These are phyloP conservation scores for Drosophila eugracilis DNA, from an alignment of 1,140 invertebrate species.

Conservation along the genomic window DNA sequence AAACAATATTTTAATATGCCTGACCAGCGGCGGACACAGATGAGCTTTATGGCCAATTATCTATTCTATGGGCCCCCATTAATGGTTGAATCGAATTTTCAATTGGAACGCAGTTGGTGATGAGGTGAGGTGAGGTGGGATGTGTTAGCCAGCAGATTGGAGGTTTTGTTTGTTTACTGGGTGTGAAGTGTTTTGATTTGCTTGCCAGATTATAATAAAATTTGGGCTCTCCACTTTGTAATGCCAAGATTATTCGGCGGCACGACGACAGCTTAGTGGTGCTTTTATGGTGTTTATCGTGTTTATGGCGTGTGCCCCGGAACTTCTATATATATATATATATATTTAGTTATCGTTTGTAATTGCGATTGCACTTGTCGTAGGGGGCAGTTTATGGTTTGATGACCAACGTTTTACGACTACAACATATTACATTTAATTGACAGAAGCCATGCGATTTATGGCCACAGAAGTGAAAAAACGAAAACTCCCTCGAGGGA, in stretches of 20 bases:
- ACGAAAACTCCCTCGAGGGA: conserved; percentile 15
- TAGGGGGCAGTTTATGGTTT: conserved; percentile 45
- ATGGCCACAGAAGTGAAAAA: conserved; percentile 36
- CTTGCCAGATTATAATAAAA: conserved; percentile 61
- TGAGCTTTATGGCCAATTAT: conserved; percentile 81
- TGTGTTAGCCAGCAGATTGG: too few relatives aligned
- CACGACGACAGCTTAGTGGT: conserved; percentile 45
- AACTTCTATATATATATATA: too few relatives aligned
- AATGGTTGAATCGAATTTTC: conserved; percentile 69
- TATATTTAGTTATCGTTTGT: conserved; percentile 28
- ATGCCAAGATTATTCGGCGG: conserved; percentile 52
- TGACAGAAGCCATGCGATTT: conserved; percentile 42
- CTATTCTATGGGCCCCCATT: conserved; percentile 75
- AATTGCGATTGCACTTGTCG: conserved; percentile 60
- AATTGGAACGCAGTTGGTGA: conserved; percentile 29
- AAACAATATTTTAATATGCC: conserved; percentile 75
- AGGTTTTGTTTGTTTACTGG: conserved; percentile 43
- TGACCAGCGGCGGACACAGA: conserved; percentile 62
- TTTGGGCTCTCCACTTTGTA: conserved; percentile 56
- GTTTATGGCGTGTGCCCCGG: conserved; percentile 32
- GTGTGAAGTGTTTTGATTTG: conserved; percentile 64
- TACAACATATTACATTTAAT: conserved; percentile 73
- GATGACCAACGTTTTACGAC: conserved; percentile 55
- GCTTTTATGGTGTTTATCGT: conserved; percentile 3
- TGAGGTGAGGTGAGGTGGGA: neutral